These are phyloP conservation scores for Eurystomus glaucurus DNA, from an alignment of 2,797 vertebrate species.

Conservation along the genomic window DNA sequence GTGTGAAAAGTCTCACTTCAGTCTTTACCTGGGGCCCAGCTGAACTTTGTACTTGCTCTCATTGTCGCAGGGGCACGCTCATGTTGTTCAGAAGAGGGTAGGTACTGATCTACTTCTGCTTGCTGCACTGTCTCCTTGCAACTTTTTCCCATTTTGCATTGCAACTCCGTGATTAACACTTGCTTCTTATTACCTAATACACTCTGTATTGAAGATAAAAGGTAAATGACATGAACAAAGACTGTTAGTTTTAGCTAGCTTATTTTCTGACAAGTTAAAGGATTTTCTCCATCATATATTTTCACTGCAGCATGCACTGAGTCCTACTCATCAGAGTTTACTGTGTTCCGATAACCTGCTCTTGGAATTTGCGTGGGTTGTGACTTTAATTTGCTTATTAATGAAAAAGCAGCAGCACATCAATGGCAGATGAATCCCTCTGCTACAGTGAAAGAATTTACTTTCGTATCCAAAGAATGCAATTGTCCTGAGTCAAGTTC, in stretches of 20 bases:
- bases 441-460: not conserved
- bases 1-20: not conserved
- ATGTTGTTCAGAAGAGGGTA: not conserved
- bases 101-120: not conserved
- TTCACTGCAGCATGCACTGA: not conserved
- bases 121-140: not conserved
- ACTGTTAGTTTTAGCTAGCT: not conserved
- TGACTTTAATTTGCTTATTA: constrained; percentile 36
- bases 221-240: not conserved
- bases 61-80: fast-evolving
- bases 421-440: not conserved
- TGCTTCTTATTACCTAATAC: not conserved
- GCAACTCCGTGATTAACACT: not conserved
- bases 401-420: not conserved
- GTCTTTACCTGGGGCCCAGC: not conserved
- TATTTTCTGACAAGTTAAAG: not conserved
- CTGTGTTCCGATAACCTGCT: not conserved
- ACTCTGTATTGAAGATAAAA: not conserved
- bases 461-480: not conserved
- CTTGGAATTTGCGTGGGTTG: not conserved
- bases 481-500: constrained; percentile 23
- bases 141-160: not conserved
- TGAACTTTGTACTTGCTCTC: not conserved
- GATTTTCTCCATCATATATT: not conserved
- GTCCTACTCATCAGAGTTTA: not conserved